Percentiles rank a stretch among this genome's conserved stretches.
Evolutionary conservation across 2,113 vertebrate genomes (phyloP).

Genomic region (Embiotoca jacksoni): DNA sequence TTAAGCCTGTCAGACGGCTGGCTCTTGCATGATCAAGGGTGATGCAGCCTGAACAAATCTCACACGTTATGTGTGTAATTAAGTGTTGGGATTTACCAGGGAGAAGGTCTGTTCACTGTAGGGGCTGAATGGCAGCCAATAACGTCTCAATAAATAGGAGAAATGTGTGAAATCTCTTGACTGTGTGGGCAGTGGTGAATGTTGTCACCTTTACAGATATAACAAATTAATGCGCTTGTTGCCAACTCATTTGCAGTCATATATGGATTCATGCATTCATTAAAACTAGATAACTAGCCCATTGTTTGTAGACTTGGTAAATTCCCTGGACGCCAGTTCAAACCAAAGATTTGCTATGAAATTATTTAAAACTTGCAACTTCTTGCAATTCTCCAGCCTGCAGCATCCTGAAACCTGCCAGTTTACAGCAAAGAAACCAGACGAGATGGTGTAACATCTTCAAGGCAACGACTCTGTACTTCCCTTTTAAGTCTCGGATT

Average conservation of each 20-base stretch:
- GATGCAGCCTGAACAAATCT: conserved; percentile 31
- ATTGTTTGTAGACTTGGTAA: not conserved
- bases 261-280: conserved; percentile 4
- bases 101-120: conserved; percentile 14
- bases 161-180: conserved; percentile 31
- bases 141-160: conserved; percentile 11
- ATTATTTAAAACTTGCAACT: no score
- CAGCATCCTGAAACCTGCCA: no score
- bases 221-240: conserved; percentile 36
- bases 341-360: no score
- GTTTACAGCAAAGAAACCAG: no score
- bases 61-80: conserved; percentile 24
- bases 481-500: no score
- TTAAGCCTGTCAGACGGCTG: conserved; percentile 10
- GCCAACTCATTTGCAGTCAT: conserved; percentile 39
- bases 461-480: no score
- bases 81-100: conserved; percentile 6
- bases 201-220: conserved; percentile 42
- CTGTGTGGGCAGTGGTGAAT: not conserved
- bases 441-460: no score
- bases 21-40: conserved; percentile 14
- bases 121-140: conserved; percentile 22
- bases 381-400: no score
- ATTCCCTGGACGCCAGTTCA: not conserved
- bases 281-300: conserved; percentile 13